Base-by-base conservation (phyloP, 2,888 invertebrate genomes). In the Myopa tessellatipennis region DNA sequence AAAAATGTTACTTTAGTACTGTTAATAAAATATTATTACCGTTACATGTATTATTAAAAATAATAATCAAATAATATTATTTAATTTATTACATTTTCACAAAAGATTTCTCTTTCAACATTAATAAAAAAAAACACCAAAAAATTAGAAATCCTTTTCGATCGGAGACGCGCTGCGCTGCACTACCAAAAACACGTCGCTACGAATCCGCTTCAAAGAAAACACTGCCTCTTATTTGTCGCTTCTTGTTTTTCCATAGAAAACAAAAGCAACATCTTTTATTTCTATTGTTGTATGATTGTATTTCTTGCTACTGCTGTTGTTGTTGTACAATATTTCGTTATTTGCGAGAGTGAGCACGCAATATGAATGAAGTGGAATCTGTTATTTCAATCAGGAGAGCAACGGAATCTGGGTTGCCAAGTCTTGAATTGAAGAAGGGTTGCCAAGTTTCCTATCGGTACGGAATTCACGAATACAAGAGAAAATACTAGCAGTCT, bases 141-240 rank as follows among this genome's bases (percentile, higher is more conserved):
- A n/a, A 63, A 63, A 12, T 60, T n/a, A 16, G 12, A 34, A 50
- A 50, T 26, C 26, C 26, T 26, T 63, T 65, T 16, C 4, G 36
- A 38, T 38, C 16, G 14, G 12, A 45, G 45, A 45, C 45, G 45
- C 61, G 8, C 10, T 61, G 4, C 65, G 10, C 55, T 45, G 18
- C 67, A 10, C 12, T 38, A 34, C 14, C 36, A 60, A 60, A 68
- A 69, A 69, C 60, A 75, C 75, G 55, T 75, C 75, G 18, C 40
- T 10, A 26, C 69, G 45, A 52, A 60, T 34, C 34, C 60, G 69
- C 75, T 75, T 75, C 58, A 18, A 55, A 75, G 55, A 60, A 69
- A 75, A 75, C 58, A 75, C 75, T 75, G 69, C 58, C 68, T 38
- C 7, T 67, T 55, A 45, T 75, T 68, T 26, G 55, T 68, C 16